A percentile compares a stretch with the other conserved stretches of the same genome.
Conservation (phyloP, 2,888 invertebrate species). For the Cremastinae sp. region DNA sequence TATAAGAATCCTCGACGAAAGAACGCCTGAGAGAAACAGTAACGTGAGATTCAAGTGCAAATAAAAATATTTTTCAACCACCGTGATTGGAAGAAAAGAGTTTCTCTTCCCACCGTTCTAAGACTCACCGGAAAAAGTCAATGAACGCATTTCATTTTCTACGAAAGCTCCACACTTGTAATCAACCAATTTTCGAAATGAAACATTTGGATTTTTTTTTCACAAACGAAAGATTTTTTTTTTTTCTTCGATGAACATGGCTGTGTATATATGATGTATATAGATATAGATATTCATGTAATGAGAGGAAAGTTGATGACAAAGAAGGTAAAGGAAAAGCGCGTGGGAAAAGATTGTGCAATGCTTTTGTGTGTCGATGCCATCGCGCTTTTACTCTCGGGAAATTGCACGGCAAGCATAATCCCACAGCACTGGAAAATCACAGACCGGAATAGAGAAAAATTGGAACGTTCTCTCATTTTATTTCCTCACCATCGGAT, state of each 20-base stretch:
- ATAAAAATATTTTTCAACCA: no score
- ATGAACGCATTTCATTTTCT: no score
- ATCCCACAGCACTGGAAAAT: conserved; percentile 14
- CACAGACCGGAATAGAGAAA: conserved; percentile 2
- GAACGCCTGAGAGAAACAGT: no score
- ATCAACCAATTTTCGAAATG: no score
- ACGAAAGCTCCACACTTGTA: no score
- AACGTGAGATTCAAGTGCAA: no score
- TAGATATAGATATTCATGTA: not conserved
- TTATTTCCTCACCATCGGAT: not conserved
- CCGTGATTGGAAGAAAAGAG: no score
- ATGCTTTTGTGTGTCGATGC: conserved; percentile 16
- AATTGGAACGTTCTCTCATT: conserved; percentile 4
- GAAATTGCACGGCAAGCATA: conserved; percentile 19
- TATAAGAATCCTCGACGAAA: no score
- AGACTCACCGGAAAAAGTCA: no score
- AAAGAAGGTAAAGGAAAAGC: not conserved
- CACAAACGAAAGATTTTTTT: not conserved
- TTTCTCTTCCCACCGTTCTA: no score
- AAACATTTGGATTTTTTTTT: no score
- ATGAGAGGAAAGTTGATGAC: not conserved
- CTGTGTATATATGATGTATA: no score
- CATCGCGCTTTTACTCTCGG: conserved; percentile 5
- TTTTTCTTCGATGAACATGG: not conserved
- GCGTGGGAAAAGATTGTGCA: not conserved